Evolutionary conservation across 2,888 invertebrate species (phyloP), one percentile per base, ranked within the genome.

Genomic region (Oligia fasciuncula): DNA sequence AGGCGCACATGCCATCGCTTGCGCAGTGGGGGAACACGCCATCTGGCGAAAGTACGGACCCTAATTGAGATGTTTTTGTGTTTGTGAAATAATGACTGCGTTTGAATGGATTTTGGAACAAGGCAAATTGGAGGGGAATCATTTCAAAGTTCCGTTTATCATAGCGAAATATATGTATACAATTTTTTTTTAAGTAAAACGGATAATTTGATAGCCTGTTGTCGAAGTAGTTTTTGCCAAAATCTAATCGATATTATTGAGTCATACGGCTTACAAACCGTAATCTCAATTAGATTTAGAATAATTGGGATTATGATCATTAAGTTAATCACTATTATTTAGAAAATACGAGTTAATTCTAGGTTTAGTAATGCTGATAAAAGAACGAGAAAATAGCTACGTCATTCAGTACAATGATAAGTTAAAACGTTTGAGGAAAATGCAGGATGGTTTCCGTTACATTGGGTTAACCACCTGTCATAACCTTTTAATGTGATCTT

Each of bases 41-140:
- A 86, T 71, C 76, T 77, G 85, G 89, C 80, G 91, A 90, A 90
- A 91, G 88, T 81, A 67, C 43, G 29, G 23, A 76, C 74, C 77
- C 54, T 88, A 84, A 87, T 82, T 83, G 82, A 80, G 81, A 67
- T 73, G 79, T 66, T 78, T 82, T 78, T 77, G 78, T 80, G 57
- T 73, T 73, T 29, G 67, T 69, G 4, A 46, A 57, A 57, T 65
- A 73, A 83, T 75, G 51, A 72, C 13, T 46, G 57, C 68, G n/a
- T 40, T 60, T 73, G 23, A 83, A 87, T 87, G 49, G 46, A 71
- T 73, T 65, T 67, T 51, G 11, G 51, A 77, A 77, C 43, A 35
- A 63, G 11, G 67, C 14, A 67, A 71, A 60, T 62, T 23, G 73
- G 14, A 66, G 29, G 19, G 46, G 65, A 29, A 19, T 46, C n/a